phyloP scores from a whole-genome alignment of 2,888 invertebrate species.

The Gasteruption jaculator region DNA sequence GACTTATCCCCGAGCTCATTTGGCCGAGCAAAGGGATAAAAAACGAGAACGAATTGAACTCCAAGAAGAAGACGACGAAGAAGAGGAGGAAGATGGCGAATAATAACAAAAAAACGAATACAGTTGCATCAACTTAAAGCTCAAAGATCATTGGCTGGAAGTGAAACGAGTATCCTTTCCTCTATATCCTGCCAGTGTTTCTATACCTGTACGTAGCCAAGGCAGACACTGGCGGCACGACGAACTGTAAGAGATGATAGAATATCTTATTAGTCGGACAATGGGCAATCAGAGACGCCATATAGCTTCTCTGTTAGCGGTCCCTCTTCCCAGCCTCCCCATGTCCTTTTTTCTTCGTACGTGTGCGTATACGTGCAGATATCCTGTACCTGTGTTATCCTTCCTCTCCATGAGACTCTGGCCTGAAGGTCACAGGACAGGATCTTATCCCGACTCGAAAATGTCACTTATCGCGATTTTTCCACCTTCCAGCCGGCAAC shows the following conservation, averaged over 20 bases:
- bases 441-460: too few species aligned
- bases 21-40: conserved; percentile 30
- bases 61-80: conserved; percentile 12
- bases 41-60: conserved; percentile 22
- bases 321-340: conserved; percentile 30
- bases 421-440: too few species aligned
- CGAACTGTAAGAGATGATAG: conserved; percentile 40
- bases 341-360: conserved; percentile 18
- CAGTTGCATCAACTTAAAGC: conserved; percentile 31
- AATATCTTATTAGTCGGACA: conserved; percentile 50
- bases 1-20: conserved; percentile 40
- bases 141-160: conserved; percentile 31
- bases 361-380: too few species aligned
- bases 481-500: too few species aligned
- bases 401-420: too few species aligned
- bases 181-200: conserved; percentile 14
- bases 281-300: conserved; percentile 48
- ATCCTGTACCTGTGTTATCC: too few species aligned
- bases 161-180: conserved; percentile 11
- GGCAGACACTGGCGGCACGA: conserved; percentile 30
- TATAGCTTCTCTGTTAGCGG: conserved; percentile 41
- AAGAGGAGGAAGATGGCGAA: conserved; percentile 7
- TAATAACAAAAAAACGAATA: too few species aligned
- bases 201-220: too few species aligned
- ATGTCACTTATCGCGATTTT: too few species aligned